phyloP scores from a whole-genome alignment of 2,113 vertebrate genomes.

The Lontra canadensis region DNA sequence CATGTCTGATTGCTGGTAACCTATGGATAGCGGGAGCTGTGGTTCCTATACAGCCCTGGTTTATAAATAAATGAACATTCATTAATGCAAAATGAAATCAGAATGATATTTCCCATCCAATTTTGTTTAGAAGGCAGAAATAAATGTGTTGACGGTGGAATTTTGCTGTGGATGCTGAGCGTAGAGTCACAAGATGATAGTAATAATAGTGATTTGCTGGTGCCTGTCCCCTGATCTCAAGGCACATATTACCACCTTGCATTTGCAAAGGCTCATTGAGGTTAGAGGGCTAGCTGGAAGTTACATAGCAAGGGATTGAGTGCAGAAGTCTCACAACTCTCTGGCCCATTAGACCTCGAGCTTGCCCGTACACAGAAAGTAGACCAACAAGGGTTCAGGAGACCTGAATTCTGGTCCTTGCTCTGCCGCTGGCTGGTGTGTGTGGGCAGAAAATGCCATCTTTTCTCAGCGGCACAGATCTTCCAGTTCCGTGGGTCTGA shows the following conservation, averaged over 20 bases:
- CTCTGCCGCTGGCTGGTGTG: not conserved
- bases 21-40: conserved; percentile 70
- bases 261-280: conserved; percentile 13
- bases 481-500: not conserved
- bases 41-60: conserved; percentile 62
- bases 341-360: not conserved
- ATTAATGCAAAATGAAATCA: conserved; percentile 72
- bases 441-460: not conserved
- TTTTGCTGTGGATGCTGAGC: not conserved
- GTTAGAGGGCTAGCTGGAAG: conserved; percentile 17
- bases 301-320: not conserved
- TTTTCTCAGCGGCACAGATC: not conserved
- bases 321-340: not conserved
- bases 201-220: conserved; percentile 22
- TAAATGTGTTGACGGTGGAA: conserved; percentile 39
- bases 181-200: not conserved
- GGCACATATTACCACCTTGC: not conserved
- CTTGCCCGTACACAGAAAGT: not conserved
- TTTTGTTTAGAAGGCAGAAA: conserved; percentile 75
- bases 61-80: conserved; percentile 80
- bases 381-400: not conserved
- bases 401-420: not conserved
- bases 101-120: conserved; percentile 63
- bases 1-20: conserved; percentile 63
- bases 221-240: not conserved